A percentile compares a stretch with the other conserved stretches of the same genome.
Conservation (phyloP, 2,888 invertebrate genomes). For the Tinea pellionella region DNA sequence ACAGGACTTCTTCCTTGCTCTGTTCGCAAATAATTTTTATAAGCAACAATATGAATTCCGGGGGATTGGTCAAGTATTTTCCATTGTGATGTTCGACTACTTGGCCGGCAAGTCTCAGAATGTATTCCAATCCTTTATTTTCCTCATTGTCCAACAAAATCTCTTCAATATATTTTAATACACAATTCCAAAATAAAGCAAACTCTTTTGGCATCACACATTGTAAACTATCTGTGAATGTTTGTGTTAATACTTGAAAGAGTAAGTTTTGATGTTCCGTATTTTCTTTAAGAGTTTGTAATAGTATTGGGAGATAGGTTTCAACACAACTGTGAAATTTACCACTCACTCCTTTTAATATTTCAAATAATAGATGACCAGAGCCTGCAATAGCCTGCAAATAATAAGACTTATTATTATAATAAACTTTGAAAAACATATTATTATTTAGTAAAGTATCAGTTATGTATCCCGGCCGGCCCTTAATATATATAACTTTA, state of each 20-base stretch:
- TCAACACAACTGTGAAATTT: conserved; percentile 89
- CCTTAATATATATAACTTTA: no score
- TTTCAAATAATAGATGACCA: conserved; percentile 89
- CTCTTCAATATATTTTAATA: conserved; percentile 42
- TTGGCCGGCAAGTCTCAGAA: conserved; percentile 71
- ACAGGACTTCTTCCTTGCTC: conserved; percentile 52
- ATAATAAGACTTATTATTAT: conserved; percentile 22
- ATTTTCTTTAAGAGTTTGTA: conserved; percentile 70
- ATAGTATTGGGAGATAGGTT: conserved; percentile 74
- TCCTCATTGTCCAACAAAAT: conserved; percentile 28
- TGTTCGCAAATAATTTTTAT: conserved; percentile 59
- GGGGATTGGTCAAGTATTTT: conserved; percentile 70
- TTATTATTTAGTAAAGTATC: no score
- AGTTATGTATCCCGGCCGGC: no score
- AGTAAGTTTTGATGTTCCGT: conserved; percentile 64
- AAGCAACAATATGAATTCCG: conserved; percentile 69
- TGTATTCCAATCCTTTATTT: conserved; percentile 44
- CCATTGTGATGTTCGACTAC: conserved; percentile 74
- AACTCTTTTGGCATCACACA: conserved; percentile 74
- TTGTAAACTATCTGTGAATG: conserved; percentile 72
- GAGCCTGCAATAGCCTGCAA: conserved; percentile 80
- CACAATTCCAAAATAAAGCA: conserved; percentile 73
- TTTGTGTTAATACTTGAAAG: conserved; percentile 74
- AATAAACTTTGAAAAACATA: no score
- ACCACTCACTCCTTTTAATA: conserved; percentile 83